phyloP scores from a whole-genome alignment of 2,113 vertebrate species.

The Phaetusa simplex region DNA sequence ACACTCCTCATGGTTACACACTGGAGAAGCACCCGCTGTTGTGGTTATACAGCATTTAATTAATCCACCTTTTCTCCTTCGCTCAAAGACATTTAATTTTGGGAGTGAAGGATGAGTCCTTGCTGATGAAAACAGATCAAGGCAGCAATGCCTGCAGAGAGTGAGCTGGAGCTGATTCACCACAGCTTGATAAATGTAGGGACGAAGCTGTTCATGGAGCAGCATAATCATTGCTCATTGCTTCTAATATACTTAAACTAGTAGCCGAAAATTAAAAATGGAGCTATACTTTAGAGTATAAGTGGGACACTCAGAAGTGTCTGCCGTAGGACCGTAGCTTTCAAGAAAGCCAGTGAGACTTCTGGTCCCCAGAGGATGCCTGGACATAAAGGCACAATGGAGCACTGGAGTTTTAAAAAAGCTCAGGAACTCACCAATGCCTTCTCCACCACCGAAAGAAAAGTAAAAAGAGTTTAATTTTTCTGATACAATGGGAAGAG shows the following conservation, averaged over 20 bases:
- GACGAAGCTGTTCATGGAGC: not conserved
- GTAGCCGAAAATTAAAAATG: not conserved
- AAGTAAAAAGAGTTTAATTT: not conserved
- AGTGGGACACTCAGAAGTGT: not conserved
- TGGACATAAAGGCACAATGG: not conserved
- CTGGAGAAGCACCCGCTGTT: not conserved
- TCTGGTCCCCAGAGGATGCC: not conserved
- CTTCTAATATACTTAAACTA: not conserved
- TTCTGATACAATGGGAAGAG: not conserved
- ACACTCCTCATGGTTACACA: not conserved
- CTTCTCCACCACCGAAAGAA: not conserved
- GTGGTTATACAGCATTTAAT: not conserved
- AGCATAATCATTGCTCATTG: not conserved
- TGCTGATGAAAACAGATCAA: not conserved
- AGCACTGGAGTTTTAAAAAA: not conserved
- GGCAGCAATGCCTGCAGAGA: not conserved
- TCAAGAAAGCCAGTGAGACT: not conserved
- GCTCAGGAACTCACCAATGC: not conserved
- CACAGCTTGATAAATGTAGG: not conserved
- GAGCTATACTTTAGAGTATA: not conserved
- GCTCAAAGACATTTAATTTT: not conserved
- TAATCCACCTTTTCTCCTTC: not conserved
- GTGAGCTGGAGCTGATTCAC: not conserved
- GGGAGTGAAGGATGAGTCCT: not conserved
- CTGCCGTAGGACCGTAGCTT: not conserved